Conservation (phyloP, 2,888 invertebrate genomes). For the Drosophila acutilabella region DNA sequence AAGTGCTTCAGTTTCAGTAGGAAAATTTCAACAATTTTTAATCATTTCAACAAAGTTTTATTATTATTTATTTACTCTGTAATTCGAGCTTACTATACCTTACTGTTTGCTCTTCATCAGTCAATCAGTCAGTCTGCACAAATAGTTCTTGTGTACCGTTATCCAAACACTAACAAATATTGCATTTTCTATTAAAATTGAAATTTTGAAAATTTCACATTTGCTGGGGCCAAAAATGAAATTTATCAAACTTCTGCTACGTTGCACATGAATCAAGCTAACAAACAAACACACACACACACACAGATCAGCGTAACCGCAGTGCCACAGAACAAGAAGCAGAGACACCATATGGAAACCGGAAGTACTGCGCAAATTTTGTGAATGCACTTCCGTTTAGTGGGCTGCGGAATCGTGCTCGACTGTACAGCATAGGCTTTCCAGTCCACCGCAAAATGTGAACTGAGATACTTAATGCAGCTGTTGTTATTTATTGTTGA, state of each 20-base stretch:
- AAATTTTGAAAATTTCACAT: conserved; percentile 5
- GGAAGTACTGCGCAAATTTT: conserved; percentile 75
- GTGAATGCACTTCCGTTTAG: conserved; percentile 74
- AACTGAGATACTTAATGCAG: conserved; percentile 6
- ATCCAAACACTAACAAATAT: conserved; percentile 2
- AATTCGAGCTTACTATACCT: too few species aligned
- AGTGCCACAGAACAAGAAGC: conserved; percentile 19
- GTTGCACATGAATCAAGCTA: conserved; percentile 51
- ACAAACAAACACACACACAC: conserved; percentile 16
- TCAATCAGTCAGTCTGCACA: too few species aligned
- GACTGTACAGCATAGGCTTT: conserved; percentile 1
- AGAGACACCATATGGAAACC: conserved; percentile 64
- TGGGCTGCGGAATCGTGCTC: conserved; percentile 26
- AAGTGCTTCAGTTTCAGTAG: neutral
- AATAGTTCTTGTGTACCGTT: neutral
- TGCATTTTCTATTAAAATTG: neutral
- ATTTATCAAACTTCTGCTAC: conserved; percentile 74
- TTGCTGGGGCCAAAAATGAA: conserved; percentile 54
- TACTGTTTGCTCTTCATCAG: too few species aligned
- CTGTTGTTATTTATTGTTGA: conserved; percentile 19
- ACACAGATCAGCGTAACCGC: neutral
- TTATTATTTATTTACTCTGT: too few species aligned
- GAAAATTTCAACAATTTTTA: too few species aligned
- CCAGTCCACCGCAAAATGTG: conserved; percentile 3
- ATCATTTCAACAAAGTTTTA: too few species aligned